A percentile compares a stretch with the other conserved stretches of the same genome.
phyloP scores from a whole-genome alignment of 92 coral and sea anemone genomes.

The Scolanthus callimorphus region DNA sequence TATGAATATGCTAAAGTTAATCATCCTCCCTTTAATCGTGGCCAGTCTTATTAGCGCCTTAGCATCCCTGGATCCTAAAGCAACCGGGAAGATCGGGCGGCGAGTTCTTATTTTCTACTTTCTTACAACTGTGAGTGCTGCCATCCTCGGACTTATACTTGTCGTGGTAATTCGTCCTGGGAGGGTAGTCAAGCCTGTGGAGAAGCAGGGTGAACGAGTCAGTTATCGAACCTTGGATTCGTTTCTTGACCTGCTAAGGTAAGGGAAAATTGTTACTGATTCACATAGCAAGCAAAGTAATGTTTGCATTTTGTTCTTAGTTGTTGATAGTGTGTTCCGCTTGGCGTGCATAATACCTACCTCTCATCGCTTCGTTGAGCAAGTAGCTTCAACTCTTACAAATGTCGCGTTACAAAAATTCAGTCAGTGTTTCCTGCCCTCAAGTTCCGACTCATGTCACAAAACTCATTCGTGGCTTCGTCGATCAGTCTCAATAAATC shows the following conservation, averaged over 20 bases:
- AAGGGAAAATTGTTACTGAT: too few relatives aligned
- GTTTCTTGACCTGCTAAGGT: slow-evolving; percentile 60
- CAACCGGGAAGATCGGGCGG: slow-evolving; percentile 87
- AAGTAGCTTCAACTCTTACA: too few relatives aligned
- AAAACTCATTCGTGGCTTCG: too few relatives aligned
- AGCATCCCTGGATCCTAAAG: slow-evolving; percentile 71
- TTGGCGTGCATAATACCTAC: too few relatives aligned
- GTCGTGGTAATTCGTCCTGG: slow-evolving; percentile 77
- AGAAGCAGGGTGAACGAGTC: not conserved
- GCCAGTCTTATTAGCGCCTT: slow-evolving; percentile 85
- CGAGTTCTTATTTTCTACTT: slow-evolving; percentile 76
- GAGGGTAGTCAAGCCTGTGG: slow-evolving; percentile 25
- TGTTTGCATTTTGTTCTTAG: too few relatives aligned
- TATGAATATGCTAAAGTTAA: slow-evolving; percentile 84
- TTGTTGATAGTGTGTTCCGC: too few relatives aligned
- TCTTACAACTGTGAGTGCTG: slow-evolving; percentile 70
- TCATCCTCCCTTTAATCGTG: slow-evolving; percentile 74
- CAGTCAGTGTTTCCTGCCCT: too few relatives aligned
- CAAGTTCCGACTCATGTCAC: too few relatives aligned
- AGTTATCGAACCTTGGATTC: slow-evolving; percentile 58
- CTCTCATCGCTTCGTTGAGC: too few relatives aligned
- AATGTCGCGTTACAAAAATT: too few relatives aligned
- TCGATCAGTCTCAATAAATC: too few relatives aligned
- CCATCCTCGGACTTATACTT: slow-evolving; percentile 63
- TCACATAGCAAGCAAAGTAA: too few relatives aligned